Evolutionary conservation across 2,113 vertebrate genomes (phyloP).

Genomic region (Polyodon spathula): DNA sequence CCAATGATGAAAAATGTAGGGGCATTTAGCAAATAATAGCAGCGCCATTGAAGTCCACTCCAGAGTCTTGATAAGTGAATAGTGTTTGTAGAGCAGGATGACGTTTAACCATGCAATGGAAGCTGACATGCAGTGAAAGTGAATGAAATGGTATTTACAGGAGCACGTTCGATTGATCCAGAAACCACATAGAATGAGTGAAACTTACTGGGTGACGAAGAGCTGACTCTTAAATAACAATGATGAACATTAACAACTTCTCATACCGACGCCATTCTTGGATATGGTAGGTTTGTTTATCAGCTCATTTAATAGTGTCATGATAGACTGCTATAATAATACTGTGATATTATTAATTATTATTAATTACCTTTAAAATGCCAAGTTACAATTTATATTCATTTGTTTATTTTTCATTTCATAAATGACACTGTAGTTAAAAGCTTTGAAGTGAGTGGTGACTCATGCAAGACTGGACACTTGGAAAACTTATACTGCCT

Average conservation of each 20-base stretch:
- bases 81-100: background rate
- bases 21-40: constrained; percentile 1
- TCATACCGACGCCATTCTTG: constrained; percentile 53
- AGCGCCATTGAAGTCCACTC: background rate
- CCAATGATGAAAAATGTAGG: background rate
- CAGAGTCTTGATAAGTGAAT: background rate
- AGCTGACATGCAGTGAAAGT: constrained; percentile 34
- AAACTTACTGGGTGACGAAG: constrained; percentile 5
- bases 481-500: too few relatives aligned
- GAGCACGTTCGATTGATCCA: constrained; percentile 18
- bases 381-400: too few relatives aligned
- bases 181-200: constrained; percentile 2
- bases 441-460: too few relatives aligned
- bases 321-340: too few relatives aligned
- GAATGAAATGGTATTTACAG: constrained; percentile 34
- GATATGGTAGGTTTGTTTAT: constrained; percentile 53
- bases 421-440: too few relatives aligned
- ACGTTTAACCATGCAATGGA: constrained; percentile 31
- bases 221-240: constrained; percentile 19
- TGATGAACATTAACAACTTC: constrained; percentile 46
- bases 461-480: too few relatives aligned
- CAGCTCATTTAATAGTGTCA: too few relatives aligned
- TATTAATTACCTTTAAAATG: too few relatives aligned
- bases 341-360: too few relatives aligned
- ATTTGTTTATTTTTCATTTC: too few relatives aligned